Evolutionary conservation across 1,140 invertebrate genomes (phyloP).

Genomic region (Scylla paramamosain): DNA sequence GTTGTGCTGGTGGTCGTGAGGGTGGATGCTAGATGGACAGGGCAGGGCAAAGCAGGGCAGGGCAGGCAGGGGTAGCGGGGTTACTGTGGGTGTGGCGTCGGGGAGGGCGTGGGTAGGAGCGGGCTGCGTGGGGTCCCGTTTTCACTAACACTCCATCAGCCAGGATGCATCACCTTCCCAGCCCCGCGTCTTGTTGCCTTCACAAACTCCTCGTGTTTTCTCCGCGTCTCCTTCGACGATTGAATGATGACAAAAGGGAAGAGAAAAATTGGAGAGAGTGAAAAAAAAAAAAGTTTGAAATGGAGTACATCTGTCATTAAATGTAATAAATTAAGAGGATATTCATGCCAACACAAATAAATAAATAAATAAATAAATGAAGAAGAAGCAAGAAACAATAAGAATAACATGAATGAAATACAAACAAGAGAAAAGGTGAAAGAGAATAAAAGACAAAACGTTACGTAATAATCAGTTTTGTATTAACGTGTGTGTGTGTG

Average conservation of each 20-base stretch:
- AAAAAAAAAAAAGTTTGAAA: no score
- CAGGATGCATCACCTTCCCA: background rate
- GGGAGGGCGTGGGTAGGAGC: background rate
- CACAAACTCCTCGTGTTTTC: background rate
- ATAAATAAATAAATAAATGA: no score
- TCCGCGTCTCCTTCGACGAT: background rate
- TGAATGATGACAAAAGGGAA: background rate
- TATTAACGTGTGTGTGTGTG: slow-evolving; percentile 25
- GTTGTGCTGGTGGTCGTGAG: background rate
- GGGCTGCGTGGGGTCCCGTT: background rate
- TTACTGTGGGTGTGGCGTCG: background rate
- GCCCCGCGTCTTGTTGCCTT: background rate
- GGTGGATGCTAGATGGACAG: background rate
- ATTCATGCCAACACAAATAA: no score
- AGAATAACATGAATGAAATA: background rate
- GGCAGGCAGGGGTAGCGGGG: background rate
- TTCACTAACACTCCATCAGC: background rate
- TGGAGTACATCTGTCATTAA: no score
- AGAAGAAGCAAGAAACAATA: background rate
- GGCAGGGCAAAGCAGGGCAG: background rate
- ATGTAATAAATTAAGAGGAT: no score
- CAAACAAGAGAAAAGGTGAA: background rate
- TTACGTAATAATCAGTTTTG: background rate
- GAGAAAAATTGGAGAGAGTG: no score
- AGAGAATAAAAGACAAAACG: background rate